These are phyloP conservation scores for Eristalinus aeneus DNA, from an alignment of 2,888 invertebrate species.

Conservation along the genomic window DNA sequence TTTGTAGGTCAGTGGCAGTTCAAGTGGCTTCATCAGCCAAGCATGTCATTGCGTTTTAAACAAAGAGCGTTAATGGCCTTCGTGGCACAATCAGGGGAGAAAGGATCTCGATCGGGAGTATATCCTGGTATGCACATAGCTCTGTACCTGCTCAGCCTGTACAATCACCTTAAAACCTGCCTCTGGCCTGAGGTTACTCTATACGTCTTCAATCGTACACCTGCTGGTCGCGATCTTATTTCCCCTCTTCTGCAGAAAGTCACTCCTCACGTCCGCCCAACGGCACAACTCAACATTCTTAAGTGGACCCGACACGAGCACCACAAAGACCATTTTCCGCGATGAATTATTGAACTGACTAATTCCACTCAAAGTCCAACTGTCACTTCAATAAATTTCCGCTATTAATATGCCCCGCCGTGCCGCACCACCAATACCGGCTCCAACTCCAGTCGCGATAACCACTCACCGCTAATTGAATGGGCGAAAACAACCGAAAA, in stretches of 20 bases:
- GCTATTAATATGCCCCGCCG: slow-evolving; percentile 48
- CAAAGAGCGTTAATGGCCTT: not conserved
- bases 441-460: slow-evolving; percentile 10
- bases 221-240: not conserved
- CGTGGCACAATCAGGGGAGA: no score
- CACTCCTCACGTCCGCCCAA: not conserved
- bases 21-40: not conserved
- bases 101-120: no score
- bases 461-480: slow-evolving; percentile 68
- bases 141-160: not conserved
- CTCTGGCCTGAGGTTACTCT: not conserved
- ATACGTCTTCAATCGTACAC: not conserved
- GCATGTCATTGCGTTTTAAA: not conserved
- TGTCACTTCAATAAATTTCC: slow-evolving; percentile 62
- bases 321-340: slow-evolving; percentile 14
- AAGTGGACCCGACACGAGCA: not conserved
- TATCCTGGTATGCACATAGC: no score
- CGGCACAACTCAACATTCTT: not conserved
- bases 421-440: not conserved
- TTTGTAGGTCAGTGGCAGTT: not conserved
- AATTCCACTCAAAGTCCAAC: slow-evolving; percentile 64
- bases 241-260: not conserved
- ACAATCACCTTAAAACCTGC: not conserved
- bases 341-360: slow-evolving; percentile 48
- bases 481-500: slow-evolving; percentile 69